These are phyloP conservation scores for Schlechtendalia chinensis DNA, from an alignment of 1,140 invertebrate species.

Conservation along the genomic window DNA sequence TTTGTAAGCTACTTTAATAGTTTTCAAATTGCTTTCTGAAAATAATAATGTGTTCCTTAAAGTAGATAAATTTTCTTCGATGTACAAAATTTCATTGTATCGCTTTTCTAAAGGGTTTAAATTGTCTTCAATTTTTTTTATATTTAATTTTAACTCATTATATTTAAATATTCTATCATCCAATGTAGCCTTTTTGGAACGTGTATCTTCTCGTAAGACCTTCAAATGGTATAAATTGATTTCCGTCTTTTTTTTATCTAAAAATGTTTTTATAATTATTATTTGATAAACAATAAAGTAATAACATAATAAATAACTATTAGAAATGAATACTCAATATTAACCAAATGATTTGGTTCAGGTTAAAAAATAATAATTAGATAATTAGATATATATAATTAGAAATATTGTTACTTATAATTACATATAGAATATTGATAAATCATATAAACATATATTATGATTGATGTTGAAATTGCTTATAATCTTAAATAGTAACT, in stretches of 20 bases:
- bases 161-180: slow-evolving; percentile 64
- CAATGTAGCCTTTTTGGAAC: slow-evolving; percentile 60
- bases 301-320: neutral
- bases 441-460: no score
- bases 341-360: neutral
- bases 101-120: slow-evolving; percentile 66
- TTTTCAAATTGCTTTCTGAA: slow-evolving; percentile 58
- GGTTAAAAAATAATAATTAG: no score
- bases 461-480: no score
- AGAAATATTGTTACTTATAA: no score
- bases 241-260: slow-evolving; percentile 55
- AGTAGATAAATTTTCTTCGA: slow-evolving; percentile 52
- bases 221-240: slow-evolving; percentile 62
- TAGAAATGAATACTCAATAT: no score
- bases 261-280: neutral
- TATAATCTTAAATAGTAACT: no score
- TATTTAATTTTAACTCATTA: slow-evolving; percentile 54
- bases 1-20: slow-evolving; percentile 49
- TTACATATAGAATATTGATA: no score
- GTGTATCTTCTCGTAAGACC: slow-evolving; percentile 60
- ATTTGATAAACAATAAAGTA: neutral
- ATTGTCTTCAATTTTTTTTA: slow-evolving; percentile 58
- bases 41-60: slow-evolving; percentile 57
- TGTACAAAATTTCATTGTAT: slow-evolving; percentile 51
- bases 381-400: no score